These are phyloP conservation scores for Chromobotia macracanthus DNA, from an alignment of 2,797 vertebrate genomes.

Conservation along the genomic window DNA sequence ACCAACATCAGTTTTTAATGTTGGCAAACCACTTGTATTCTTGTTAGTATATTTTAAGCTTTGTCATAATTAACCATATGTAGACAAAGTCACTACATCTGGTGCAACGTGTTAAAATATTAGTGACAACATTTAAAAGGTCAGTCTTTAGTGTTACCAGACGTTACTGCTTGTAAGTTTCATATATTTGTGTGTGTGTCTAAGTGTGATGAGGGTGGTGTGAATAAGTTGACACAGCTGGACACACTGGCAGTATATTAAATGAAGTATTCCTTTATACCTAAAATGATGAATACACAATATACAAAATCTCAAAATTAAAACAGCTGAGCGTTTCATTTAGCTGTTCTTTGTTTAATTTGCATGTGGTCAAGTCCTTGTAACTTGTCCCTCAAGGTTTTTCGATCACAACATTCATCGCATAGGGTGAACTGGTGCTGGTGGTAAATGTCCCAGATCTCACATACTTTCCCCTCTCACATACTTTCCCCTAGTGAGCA, in stretches of 20 bases:
- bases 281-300: background rate
- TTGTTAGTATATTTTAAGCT: slow-evolving; percentile 8
- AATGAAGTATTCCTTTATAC: background rate
- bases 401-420: background rate
- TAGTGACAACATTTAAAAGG: background rate
- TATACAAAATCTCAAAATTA: background rate
- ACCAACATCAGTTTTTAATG: no score
- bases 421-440: background rate
- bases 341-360: background rate
- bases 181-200: background rate
- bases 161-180: no score
- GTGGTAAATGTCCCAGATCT: slow-evolving; percentile 50
- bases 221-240: background rate
- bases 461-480: no score
- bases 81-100: background rate
- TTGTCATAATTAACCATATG: background rate
- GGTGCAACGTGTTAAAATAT: background rate
- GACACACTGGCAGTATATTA: background rate
- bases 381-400: slow-evolving; percentile 8
- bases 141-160: no score
- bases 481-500: slow-evolving; percentile 64
- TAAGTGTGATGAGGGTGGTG: slow-evolving; percentile 16
- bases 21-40: background rate
- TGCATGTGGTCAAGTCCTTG: background rate
- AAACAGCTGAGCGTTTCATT: slow-evolving; percentile 1